These are phyloP conservation scores for Premnoplex brunnescens DNA, from an alignment of 2,797 vertebrate genomes.

Conservation along the genomic window DNA sequence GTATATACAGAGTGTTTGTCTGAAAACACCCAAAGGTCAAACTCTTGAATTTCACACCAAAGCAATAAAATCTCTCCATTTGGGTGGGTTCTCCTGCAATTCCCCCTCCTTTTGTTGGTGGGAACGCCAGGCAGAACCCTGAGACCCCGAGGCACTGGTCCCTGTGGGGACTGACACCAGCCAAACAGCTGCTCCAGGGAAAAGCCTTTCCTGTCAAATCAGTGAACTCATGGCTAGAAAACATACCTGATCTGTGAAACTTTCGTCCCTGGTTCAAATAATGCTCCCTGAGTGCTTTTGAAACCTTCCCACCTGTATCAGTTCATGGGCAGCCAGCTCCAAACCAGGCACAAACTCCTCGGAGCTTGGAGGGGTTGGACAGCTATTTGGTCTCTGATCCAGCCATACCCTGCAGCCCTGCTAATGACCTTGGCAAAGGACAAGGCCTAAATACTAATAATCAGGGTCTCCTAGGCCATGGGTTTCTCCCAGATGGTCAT, in stretches of 20 bases:
- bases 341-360: not conserved
- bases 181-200: not conserved
- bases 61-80: not conserved
- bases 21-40: not conserved
- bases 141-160: not conserved
- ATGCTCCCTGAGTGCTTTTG: not conserved
- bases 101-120: not conserved
- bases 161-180: not conserved
- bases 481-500: constrained; percentile 7
- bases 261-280: not conserved
- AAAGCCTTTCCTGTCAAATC: not conserved
- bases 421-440: not conserved
- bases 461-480: not conserved
- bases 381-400: not conserved
- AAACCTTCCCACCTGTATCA: not conserved
- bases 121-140: not conserved
- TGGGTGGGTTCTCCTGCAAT: not conserved
- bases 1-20: not conserved
- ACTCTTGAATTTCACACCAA: not conserved
- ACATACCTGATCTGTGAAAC: not conserved
- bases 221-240: not conserved
- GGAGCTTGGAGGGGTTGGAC: accelerated
- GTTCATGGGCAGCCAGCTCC: not conserved
- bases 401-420: not conserved
- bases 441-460: not conserved